Evolutionary conservation across 2,888 invertebrate genomes (phyloP), one percentile per base, ranked within the genome.

Genomic region (Acrobasis suavella): DNA sequence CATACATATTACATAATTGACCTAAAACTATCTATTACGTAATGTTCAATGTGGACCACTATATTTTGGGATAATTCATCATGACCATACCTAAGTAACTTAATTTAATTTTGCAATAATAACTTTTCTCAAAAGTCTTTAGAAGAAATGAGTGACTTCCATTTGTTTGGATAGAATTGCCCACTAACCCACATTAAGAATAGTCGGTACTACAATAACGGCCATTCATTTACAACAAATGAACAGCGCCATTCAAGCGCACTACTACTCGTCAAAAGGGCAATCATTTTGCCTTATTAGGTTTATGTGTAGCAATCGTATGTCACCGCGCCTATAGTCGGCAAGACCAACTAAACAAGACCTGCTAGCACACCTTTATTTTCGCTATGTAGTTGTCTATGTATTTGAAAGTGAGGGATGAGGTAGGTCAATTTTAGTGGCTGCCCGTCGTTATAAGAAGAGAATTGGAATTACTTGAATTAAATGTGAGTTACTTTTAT

Each of bases 261-360:
- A 37, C 63, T 42, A 67, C 39, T 42, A 67, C 68, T 67, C 63
- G 69, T 58, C 58, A 50, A 60, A 73, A 67, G 69, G 66, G 63
- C 65, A 66, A 70, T 71, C 65, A 68, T 68, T 68, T 64, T 62
- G 66, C 72, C 70, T 70, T 77, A 77, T 76, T 71, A 70, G 68
- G 68, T 64, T 55, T 66, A 66, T 60, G 66, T 67, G 65, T 70
- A 65, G 65, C 67, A 64, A 61, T 67, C 56, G 65, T 64, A 61
- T 56, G 59, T 58, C 67, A 71, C 65, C 67, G 64, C 63, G 63
- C 58, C 71, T 64, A 67, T 74, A 73, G 69, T 73, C 64, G 54
- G 12, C 65, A 59, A 32, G 37, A 52, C 64, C 37, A 64, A 8
- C 46, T n/a, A 60, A 55, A 46, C 6, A 15, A 51, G 66, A 62